phyloP scores from a whole-genome alignment of 23 tunicate species.

The Ascidia mentula region DNA sequence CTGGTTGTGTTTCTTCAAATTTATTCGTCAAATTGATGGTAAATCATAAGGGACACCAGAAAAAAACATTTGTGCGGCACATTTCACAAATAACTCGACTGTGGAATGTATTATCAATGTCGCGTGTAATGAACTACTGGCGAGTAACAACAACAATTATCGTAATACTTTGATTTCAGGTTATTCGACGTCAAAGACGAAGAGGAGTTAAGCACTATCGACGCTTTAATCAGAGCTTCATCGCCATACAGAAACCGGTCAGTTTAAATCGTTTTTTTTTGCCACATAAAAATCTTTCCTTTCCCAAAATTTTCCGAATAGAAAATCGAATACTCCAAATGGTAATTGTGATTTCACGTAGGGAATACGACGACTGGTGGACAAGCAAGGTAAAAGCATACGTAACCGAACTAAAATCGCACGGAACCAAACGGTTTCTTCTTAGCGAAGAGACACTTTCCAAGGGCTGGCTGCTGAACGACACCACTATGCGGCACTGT shows the following conservation, averaged over 20 bases:
- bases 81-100: too few relatives aligned
- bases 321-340: background rate
- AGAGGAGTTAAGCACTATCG: slow-evolving; percentile 35
- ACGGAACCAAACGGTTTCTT: slow-evolving; percentile 1
- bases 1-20: too few relatives aligned
- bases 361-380: slow-evolving; percentile 37
- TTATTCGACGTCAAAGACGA: slow-evolving; percentile 35
- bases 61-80: too few relatives aligned
- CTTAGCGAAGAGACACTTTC: slow-evolving; percentile 31
- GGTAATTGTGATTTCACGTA: background rate
- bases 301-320: too few relatives aligned
- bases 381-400: slow-evolving; percentile 16
- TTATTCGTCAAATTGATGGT: too few relatives aligned
- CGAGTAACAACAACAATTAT: too few relatives aligned
- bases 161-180: slow-evolving; percentile 20
- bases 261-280: background rate
- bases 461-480: slow-evolving; percentile 60
- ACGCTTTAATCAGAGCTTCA: slow-evolving; percentile 30
- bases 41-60: too few relatives aligned
- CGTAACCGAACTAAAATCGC: background rate
- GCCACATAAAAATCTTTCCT: background rate
- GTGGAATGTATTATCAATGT: too few relatives aligned
- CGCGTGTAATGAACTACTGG: too few relatives aligned
- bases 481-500: slow-evolving; percentile 29
- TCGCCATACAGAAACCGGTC: slow-evolving; percentile 37